Evolutionary conservation across 2,113 vertebrate genomes (phyloP).

Genomic region (Ptilonorhynchus violaceus): DNA sequence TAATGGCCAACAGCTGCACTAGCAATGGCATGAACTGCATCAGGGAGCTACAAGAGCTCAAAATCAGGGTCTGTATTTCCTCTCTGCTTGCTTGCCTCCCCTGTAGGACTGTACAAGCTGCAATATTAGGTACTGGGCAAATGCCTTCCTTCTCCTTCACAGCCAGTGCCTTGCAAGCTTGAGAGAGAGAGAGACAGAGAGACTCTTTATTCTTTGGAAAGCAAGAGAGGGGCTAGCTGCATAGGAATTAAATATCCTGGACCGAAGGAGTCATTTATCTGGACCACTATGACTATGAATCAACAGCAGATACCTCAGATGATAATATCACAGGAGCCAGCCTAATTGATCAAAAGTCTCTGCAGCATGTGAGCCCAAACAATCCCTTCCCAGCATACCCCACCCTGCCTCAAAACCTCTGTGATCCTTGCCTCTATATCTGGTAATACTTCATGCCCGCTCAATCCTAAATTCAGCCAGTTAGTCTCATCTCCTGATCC

Average conservation of each 20-base stretch:
- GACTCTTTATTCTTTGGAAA: not conserved
- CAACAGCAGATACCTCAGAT: conserved; percentile 10
- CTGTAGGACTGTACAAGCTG: not conserved
- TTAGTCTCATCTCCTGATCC: not conserved
- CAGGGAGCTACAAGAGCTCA: not conserved
- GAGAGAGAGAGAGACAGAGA: not conserved
- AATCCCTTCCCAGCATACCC: not conserved
- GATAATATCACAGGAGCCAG: conserved; percentile 32
- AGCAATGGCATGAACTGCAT: not conserved
- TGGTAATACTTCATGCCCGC: not conserved
- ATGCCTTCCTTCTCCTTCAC: not conserved
- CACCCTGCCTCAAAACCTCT: not conserved
- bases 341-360: conserved; percentile 20
- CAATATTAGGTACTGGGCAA: not conserved
- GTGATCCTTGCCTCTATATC: not conserved
- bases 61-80: not conserved
- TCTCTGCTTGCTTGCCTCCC: not conserved
- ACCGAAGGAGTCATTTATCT: not conserved
- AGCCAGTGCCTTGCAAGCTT: not conserved
- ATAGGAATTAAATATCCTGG: not conserved
- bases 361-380: not conserved
- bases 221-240: not conserved
- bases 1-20: not conserved
- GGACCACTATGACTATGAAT: not conserved
- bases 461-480: not conserved